These are phyloP conservation scores for Mizuhopecten yessoensis DNA, from an alignment of 1,140 invertebrate genomes.

Conservation along the genomic window DNA sequence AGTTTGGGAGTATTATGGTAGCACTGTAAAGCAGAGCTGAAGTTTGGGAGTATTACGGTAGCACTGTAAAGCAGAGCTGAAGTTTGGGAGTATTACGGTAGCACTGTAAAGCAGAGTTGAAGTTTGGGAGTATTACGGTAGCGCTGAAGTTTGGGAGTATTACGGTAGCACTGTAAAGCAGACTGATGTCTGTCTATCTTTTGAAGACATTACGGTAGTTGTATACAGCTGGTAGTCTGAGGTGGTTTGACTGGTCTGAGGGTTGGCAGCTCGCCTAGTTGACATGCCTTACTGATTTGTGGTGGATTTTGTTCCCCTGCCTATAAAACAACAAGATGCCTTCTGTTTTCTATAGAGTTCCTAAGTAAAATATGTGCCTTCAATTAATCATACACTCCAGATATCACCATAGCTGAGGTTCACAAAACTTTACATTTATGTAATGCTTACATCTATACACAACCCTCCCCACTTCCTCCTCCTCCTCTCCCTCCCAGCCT, in stretches of 20 bases:
- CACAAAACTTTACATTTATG: neutral
- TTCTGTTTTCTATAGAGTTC: neutral
- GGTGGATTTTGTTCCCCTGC: neutral
- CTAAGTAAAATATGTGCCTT: constrained; percentile 4
- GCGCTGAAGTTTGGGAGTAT: neutral
- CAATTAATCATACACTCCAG: neutral
- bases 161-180: neutral
- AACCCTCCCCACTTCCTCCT: too few relatives aligned
- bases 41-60: too few relatives aligned
- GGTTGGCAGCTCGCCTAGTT: constrained; percentile 30
- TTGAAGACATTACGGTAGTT: neutral
- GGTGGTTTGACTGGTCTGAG: too few relatives aligned
- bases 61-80: too few relatives aligned
- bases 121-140: too few relatives aligned
- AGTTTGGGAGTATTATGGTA: too few relatives aligned
- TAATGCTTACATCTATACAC: neutral
- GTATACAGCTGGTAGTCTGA: constrained; percentile 12
- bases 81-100: too few relatives aligned
- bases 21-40: too few relatives aligned
- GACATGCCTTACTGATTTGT: constrained; percentile 22
- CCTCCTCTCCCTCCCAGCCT: too few relatives aligned
- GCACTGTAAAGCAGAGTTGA: too few relatives aligned
- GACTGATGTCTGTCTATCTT: neutral
- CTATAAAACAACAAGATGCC: constrained; percentile 34
- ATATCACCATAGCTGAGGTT: neutral